phyloP scores from a whole-genome alignment of 2,113 vertebrate species.

The Mustelus asterias region DNA sequence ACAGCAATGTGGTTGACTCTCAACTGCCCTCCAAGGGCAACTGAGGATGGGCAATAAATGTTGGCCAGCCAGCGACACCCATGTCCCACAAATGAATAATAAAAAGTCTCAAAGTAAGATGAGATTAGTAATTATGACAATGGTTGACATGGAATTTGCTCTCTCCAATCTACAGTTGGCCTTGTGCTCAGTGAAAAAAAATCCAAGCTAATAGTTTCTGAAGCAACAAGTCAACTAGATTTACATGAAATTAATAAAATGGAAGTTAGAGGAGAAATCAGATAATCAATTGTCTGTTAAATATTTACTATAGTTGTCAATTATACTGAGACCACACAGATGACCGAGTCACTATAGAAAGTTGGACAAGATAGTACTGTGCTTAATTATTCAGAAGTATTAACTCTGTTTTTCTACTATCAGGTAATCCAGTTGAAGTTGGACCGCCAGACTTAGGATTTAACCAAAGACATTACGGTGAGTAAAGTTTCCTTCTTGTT shows the following conservation, averaged over 20 bases:
- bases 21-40: too few relatives aligned
- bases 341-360: background rate
- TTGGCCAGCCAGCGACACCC: too few relatives aligned
- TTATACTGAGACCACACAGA: background rate
- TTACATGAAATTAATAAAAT: background rate
- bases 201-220: background rate
- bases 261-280: background rate
- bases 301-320: background rate
- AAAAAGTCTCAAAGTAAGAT: background rate
- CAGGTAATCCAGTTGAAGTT: background rate
- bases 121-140: background rate
- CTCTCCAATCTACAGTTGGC: background rate
- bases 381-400: background rate
- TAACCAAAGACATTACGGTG: conserved; percentile 34
- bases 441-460: background rate
- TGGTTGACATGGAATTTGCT: background rate
- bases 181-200: background rate
- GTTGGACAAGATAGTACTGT: background rate
- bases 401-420: background rate
- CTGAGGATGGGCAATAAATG: too few relatives aligned
- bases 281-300: background rate
- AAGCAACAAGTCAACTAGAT: background rate
- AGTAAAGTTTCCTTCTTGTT: background rate
- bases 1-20: too few relatives aligned
- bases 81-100: too few relatives aligned